Conservation (phyloP, 2,797 vertebrate species). For the Anas georgica region DNA sequence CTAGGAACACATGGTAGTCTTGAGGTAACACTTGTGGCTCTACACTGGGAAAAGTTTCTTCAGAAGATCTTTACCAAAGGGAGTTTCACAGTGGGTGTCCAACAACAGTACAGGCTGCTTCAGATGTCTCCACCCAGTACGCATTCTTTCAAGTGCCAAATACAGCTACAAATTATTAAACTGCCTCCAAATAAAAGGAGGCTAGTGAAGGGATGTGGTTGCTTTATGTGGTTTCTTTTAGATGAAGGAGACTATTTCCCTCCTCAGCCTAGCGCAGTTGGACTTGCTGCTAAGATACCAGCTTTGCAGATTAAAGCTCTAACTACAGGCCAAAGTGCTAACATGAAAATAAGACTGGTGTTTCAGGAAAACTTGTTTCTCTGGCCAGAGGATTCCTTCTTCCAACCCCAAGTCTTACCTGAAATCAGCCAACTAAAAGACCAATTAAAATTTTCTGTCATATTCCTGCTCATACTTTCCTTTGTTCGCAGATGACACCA, state of each 20-base stretch:
- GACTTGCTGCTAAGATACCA: not conserved
- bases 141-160: not conserved
- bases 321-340: not conserved
- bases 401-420: not conserved
- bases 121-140: not conserved
- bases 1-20: not conserved
- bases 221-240: not conserved
- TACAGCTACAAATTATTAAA: conserved; percentile 12
- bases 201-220: not conserved
- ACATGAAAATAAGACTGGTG: not conserved
- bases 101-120: not conserved
- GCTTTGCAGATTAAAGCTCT: not conserved
- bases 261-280: not conserved
- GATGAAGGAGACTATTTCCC: not conserved
- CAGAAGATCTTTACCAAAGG: not conserved
- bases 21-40: not conserved
- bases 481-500: not conserved
- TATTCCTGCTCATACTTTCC: not conserved
- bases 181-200: not conserved
- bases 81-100: not conserved
- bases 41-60: not conserved
- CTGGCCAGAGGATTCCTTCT: not conserved
- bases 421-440: not conserved
- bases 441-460: not conserved
- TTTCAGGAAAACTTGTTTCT: not conserved